Base-by-base conservation (phyloP, 2,888 invertebrate genomes). In the Chrysopilus asiliformis region DNA sequence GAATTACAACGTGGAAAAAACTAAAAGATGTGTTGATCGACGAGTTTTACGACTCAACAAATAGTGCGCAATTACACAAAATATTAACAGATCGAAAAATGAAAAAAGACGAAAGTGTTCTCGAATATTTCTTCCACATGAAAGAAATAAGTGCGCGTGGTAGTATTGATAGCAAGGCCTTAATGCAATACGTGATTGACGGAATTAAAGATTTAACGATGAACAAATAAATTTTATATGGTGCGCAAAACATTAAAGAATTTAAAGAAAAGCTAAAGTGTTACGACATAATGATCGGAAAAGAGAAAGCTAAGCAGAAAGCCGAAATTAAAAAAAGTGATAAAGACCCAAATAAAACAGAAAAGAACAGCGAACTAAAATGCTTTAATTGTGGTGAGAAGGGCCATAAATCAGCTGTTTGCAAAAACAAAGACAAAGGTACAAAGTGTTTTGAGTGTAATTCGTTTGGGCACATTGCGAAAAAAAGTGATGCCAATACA, bases 261-360 rank as follows among this genome's bases (percentile, higher is more conserved):
- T 42, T 47, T 12, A 49, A 48, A 32, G 37, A 39, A n/a, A 45
- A 45, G 36, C 5, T 24, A n/a, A 24, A 19, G 12, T 7, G 17
- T 14, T 22, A 41, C 15, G 32, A 30, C 6, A 9, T 22, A 22
- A 22, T 22, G 22, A 22, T 8, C 9, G 9, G 9, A 22, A 9
- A 22, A 8, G 9, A 6, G 9, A 9, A 9, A 22, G 6, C 6
- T 6, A 22, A 22, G 9, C 9, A 9, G 9, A 22, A 22, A 22
- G 22, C 9, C 9, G 22, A 22, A 22, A 22, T 8, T 8, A 22
- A 22, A 22, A 22, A 6, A 22, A 22, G 9, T 22, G 9, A 22
- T 8, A 22, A 22, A 8, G 22, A 22, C 6, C 6, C 6, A 9
- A 22, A 6, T 9, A 9, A 22, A 6, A 22, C 9, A 9, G 9